Evolutionary conservation across 2,113 vertebrate species (phyloP), one percentile per base, ranked within the genome.

Genomic region (Triplophysa tibetana): DNA sequence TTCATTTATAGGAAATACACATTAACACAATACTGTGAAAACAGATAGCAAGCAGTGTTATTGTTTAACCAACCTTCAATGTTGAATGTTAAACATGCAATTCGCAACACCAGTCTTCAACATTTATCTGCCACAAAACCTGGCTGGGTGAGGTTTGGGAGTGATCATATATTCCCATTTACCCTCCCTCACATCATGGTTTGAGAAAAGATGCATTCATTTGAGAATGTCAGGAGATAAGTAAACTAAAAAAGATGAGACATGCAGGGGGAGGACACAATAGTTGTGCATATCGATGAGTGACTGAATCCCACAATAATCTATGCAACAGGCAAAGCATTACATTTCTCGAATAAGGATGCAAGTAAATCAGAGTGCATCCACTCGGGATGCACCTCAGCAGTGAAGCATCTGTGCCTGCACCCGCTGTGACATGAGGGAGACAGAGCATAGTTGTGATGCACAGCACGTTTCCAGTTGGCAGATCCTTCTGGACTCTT

Each of bases 211-310:
- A 81, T 54, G 12, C 70, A 69, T 70, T 77, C 81, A 70, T 70
- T 81, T 68, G 73, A 63, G 62, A 79, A 79, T 74, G 62, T 75
- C 74, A 65, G 33, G 48, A 19, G 54, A 58, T 61, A 65, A 78
- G 77, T 29, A 76, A 81, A 72, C 58, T n/a, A 73, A n/a, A 50
- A 48, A 61, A 43, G 56, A 29, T 50, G 68, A 52, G 77, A 62
- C 9, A 13, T 16, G 29, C 19, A 69, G 24, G 33, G 38, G 77
- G 41, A 29, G 58, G 48, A 77, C 48, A 75, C 43, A 67, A 63
- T 58, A 66, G 60, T 73, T 45, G 58, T 75, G 81, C 84, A 85
- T 83, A 70, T 80, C 79, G 81, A 85, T 85, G 78, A 85, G 84
- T 2, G 66, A 62, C 72, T 70, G 29, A 38, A 68, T 66, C 41